Base-by-base conservation (phyloP, 1,140 invertebrate genomes). In the Zeugodacus cucurbitae region DNA sequence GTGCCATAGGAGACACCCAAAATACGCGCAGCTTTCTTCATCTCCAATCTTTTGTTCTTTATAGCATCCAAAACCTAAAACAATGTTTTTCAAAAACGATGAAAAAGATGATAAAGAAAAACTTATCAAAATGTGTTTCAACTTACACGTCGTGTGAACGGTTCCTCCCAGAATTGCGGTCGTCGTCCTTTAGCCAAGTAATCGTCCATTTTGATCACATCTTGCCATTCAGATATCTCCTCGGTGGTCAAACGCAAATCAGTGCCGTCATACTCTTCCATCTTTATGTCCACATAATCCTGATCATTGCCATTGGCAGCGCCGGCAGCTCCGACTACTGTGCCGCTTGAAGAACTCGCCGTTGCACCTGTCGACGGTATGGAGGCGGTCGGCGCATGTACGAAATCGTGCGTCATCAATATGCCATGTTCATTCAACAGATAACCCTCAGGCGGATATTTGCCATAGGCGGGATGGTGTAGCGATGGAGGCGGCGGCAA, bases 141-240 rank as follows among this genome's bases (percentile, higher is more conserved):
- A 82, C 91, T 90, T 89, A 93, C 96, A 85, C 96, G 95, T 93
- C 96, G 95, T 74, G 96, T 97, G 88, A 96, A 96, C 2, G 96
- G 95, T 93, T 98, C 97, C 91, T 98, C 97, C 97, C 97, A 98
- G 93, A 98, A 98, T 92, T 98, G 97, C 88, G 97, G 97, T 59
- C 97, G 94, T 54, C 97, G 94, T 2, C 97, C 97, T 90, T 97
- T 97, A 90, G 96, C 96, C 90, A 98, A 94, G 91, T 98, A 98
- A 91, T 97, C 97, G 92, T 97, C 97, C 95, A 98, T 96, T 93
- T 97, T 98, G 57, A 98, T 95, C 44, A 97, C 96, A 93, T 97
- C 97, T 89, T 93, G 90, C 93, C 93, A 93, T 86, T 93, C 91
- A 7, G 92, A 90, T 17, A 93, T 89, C 89, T 93, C 93, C 87